Evolutionary conservation across 2,888 invertebrate genomes (phyloP), one percentile per base, ranked within the genome.

Genomic region (Eulithis testata): DNA sequence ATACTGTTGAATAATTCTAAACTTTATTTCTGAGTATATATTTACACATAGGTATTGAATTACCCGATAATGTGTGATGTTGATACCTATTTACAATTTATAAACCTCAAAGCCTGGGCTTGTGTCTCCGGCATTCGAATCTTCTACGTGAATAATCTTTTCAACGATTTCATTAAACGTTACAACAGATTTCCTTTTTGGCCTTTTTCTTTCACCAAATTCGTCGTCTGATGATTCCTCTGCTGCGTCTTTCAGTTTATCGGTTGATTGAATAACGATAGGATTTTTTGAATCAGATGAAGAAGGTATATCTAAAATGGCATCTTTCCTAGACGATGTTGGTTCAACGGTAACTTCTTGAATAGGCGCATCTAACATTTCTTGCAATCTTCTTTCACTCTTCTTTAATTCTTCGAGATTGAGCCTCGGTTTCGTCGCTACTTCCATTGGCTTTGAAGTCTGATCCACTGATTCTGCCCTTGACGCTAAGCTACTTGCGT

Each of bases 111-210:
- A 75, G 12, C 81, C 84, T 0, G 79, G 14, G 51, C 57, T 74
- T 1, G 68, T 58, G 31, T 84, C 84, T 11, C 44, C 40, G 57
- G 79, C 50, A 45, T 76, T 77, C 45, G 60, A 83, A 65, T 94
- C 91, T 76, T 94, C 92, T 11, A 94, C 87, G 69, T 93, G 90
- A 61, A 93, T 90, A 50, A 93, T 91, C 70, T 89, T 92, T 77
- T 94, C 93, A 40, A 94, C 94, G 44, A 93, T 91, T 77, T 94
- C 94, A 77, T 94, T 94, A 72, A 94, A 94, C 1, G 92, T 94
- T 7, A 94, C 94, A 0, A 92, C 90, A 3, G 94, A 93, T 78
- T 94, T 94, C 72, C 87, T 86, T 72, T 83, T 84, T 2, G 79
- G 65, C 67, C 66, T 79, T 59, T 72, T 78, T 9, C 62, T 71